Percentiles rank a stretch among this genome's conserved stretches.
Evolutionary conservation across 2,888 invertebrate genomes (phyloP).

Genomic region (Drosophila mimetica): DNA sequence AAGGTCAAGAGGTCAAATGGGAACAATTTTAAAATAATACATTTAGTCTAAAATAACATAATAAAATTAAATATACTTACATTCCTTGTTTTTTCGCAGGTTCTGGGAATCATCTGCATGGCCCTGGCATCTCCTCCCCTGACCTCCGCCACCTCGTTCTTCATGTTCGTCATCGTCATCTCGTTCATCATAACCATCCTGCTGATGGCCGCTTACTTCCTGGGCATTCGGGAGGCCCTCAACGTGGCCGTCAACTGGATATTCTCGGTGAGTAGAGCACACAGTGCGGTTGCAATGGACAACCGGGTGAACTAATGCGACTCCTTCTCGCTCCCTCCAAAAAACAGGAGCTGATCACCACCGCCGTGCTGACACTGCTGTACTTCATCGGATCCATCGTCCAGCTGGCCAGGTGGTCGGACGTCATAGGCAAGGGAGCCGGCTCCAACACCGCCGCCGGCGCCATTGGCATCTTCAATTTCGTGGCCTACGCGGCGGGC

Average conservation of each 20-base stretch:
- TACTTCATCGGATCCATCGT: conserved; percentile 93
- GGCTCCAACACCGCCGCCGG: conserved; percentile 90
- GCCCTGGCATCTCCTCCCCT: conserved; percentile 90
- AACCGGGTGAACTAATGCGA: not conserved
- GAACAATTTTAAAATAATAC: too few species aligned
- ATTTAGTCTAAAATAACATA: too few species aligned
- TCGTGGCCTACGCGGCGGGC: conserved; percentile 90
- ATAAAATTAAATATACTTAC: too few species aligned
- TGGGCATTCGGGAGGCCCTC: conserved; percentile 91
- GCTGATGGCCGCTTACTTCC: conserved; percentile 92
- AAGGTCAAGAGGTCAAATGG: too few species aligned
- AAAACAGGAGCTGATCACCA: conserved; percentile 91
- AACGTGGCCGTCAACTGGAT: conserved; percentile 93
- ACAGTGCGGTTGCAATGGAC: too few species aligned
- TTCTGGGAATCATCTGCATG: conserved; percentile 94
- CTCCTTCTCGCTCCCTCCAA: too few species aligned
- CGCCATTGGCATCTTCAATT: conserved; percentile 94
- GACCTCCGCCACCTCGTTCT: conserved; percentile 89
- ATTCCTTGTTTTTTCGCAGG: conserved; percentile 87
- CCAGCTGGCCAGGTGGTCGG: conserved; percentile 88
- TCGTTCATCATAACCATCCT: conserved; percentile 93
- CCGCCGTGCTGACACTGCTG: conserved; percentile 88
- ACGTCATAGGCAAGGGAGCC: conserved; percentile 67
- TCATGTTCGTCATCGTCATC: conserved; percentile 92
- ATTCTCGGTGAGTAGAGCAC: conserved; percentile 91